Evolutionary conservation across 2,888 invertebrate genomes (phyloP).

Genomic region (Cerceris ruficornis): DNA sequence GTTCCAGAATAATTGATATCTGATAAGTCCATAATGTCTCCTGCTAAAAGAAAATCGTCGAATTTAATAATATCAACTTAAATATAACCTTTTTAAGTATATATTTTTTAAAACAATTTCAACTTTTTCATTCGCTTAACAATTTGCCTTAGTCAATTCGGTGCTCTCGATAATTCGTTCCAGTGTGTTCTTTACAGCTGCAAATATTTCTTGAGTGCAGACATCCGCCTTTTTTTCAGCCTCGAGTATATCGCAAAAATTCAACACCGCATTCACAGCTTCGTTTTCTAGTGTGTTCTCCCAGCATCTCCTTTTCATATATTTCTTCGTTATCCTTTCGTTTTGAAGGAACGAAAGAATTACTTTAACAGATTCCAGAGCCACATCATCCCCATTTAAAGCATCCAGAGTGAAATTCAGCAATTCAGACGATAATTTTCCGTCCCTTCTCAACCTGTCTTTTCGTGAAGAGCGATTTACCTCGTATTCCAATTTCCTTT

Average conservation of each 20-base stretch:
- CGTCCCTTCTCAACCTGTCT: background rate
- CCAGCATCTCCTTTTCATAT: conserved; percentile 71
- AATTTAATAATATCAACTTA: background rate
- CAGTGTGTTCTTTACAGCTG: conserved; percentile 14
- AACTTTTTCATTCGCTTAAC: background rate
- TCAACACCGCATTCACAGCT: conserved; percentile 53
- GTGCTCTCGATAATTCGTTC: conserved; percentile 10
- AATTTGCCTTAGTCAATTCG: conserved; percentile 42
- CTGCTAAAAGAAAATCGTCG: conserved; percentile 39
- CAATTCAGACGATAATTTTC: conserved; percentile 34
- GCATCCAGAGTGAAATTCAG: conserved; percentile 34
- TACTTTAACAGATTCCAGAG: conserved; percentile 35
- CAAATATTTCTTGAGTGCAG: conserved; percentile 38
- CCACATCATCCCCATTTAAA: conserved; percentile 32
- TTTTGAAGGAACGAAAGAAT: conserved; percentile 41
- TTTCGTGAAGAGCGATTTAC: background rate
- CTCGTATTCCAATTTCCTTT: conserved; percentile 3
- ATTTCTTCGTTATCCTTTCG: conserved; percentile 18
- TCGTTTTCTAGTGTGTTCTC: conserved; percentile 49
- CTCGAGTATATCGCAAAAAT: conserved; percentile 45
- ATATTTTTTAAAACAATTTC: background rate
- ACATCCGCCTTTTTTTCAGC: conserved; percentile 29
- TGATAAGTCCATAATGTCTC: conserved; percentile 40
- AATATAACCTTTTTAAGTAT: background rate
- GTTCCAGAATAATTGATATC: conserved; percentile 51